Conservation (phyloP, 2,113 vertebrate species). For the Menura novaehollandiae region DNA sequence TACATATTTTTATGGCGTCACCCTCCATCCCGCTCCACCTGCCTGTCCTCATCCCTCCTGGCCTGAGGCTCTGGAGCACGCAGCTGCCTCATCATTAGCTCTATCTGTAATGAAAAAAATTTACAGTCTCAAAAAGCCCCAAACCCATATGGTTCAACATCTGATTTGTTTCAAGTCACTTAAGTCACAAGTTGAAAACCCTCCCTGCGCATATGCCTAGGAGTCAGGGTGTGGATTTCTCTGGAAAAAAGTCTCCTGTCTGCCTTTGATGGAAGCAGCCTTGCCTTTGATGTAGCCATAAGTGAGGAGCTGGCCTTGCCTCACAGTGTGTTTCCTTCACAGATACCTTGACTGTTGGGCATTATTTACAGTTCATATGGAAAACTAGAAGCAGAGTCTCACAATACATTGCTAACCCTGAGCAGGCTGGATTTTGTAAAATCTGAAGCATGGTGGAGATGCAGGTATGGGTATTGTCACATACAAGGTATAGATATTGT, state of each 20-base stretch:
- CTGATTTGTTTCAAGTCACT: conserved; percentile 64
- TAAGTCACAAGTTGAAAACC: conserved; percentile 17
- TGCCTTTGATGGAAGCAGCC: conserved; percentile 34
- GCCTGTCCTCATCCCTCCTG: background rate
- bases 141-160: conserved; percentile 51
- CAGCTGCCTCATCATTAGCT: background rate
- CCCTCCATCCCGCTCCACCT: background rate
- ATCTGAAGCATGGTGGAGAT: background rate
- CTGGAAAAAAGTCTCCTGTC: background rate
- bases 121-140: background rate
- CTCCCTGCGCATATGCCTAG: conserved; percentile 25
- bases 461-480: background rate
- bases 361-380: background rate
- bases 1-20: background rate
- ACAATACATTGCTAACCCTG: background rate
- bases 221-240: conserved; percentile 7
- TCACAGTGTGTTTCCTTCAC: background rate
- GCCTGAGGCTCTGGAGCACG: background rate
- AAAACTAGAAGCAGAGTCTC: conserved; percentile 13
- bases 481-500: background rate
- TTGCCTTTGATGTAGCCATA: conserved; percentile 40
- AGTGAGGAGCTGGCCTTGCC: background rate
- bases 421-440: background rate
- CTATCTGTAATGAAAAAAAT: background rate
- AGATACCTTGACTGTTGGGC: background rate